Evolutionary conservation across 1,140 invertebrate genomes (phyloP).

Genomic region (Heliconius hewitsoni): DNA sequence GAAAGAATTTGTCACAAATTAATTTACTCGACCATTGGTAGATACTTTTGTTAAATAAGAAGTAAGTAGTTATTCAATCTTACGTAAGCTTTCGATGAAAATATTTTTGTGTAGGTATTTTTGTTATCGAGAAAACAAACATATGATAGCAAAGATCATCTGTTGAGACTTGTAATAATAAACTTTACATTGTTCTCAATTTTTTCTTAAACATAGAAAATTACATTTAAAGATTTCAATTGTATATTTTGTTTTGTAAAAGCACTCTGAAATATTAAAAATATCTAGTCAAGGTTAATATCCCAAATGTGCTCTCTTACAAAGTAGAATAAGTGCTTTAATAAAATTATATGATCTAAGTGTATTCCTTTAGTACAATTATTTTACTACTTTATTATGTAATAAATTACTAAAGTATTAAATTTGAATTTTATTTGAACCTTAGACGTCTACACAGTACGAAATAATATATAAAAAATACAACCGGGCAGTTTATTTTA

Average conservation of each 20-base stretch:
- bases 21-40: not conserved
- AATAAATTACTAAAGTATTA: constrained; percentile 27
- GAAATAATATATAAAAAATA: too few species aligned
- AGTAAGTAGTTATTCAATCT: not conserved
- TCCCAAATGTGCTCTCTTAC: constrained; percentile 12
- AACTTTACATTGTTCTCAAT: not conserved
- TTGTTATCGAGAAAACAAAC: not conserved
- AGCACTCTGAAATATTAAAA: constrained; percentile 17
- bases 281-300: constrained; percentile 43
- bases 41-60: not conserved
- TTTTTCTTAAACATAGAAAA: not conserved
- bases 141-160: not conserved
- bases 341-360: not conserved
- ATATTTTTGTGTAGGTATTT: not conserved
- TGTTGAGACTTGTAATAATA: constrained; percentile 8
- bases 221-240: not conserved
- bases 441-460: not conserved
- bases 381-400: constrained; percentile 14
- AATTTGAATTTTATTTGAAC: constrained; percentile 8
- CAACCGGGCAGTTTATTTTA: not conserved
- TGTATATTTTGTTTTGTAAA: constrained; percentile 14
- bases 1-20: not conserved
- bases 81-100: not conserved
- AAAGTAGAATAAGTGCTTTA: constrained; percentile 11
- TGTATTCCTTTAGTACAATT: constrained; percentile 27